phyloP scores from a whole-genome alignment of 2,113 vertebrate species.

The Nematolebias whitei region DNA sequence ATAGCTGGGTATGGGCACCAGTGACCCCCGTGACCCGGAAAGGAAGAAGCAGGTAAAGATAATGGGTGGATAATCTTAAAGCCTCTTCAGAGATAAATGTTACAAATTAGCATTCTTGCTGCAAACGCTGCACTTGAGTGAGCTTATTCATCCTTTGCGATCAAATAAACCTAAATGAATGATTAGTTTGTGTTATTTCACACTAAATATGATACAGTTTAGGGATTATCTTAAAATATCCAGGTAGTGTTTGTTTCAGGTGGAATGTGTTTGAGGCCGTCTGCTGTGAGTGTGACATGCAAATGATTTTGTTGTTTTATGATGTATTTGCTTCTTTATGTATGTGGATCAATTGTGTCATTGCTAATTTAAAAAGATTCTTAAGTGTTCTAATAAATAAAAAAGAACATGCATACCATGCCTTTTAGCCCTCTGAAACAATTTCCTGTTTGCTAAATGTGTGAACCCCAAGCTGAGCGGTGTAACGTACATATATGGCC shows the following conservation, averaged over 20 bases:
- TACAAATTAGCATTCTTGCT: no score
- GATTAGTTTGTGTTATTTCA: not conserved
- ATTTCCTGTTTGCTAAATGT: slow-evolving; percentile 14
- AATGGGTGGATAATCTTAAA: no score
- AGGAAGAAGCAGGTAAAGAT: no score
- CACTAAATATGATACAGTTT: not conserved
- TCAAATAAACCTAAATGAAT: no score
- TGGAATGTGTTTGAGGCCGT: not conserved
- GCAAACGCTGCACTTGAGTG: no score
- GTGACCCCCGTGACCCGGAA: no score
- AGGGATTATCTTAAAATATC: not conserved
- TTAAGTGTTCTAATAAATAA: not conserved
- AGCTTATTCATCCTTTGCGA: no score
- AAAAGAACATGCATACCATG: not conserved
- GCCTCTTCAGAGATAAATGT: no score
- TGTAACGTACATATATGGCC: slow-evolving; percentile 53
- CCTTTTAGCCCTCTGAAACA: slow-evolving; percentile 9
- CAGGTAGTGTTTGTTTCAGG: not conserved
- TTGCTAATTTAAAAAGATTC: not conserved
- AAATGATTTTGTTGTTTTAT: not conserved
- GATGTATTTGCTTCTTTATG: not conserved
- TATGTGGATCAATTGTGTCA: not conserved
- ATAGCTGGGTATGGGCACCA: no score
- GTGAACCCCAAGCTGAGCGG: slow-evolving; percentile 29
- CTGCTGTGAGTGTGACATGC: not conserved